phyloP scores from a whole-genome alignment of 2,797 vertebrate species.

The Dendrocincla tyrannina region DNA sequence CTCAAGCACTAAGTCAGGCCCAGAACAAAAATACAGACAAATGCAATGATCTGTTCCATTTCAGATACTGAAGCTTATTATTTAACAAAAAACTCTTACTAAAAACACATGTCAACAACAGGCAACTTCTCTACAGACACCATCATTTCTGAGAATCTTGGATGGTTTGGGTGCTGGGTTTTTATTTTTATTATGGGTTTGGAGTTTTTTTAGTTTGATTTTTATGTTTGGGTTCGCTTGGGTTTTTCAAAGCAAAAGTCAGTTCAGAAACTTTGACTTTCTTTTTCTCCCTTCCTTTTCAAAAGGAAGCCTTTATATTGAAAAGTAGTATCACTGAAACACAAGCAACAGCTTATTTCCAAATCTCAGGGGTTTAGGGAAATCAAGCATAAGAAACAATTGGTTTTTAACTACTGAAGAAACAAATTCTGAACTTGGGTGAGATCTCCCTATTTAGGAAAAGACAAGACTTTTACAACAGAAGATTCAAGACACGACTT shows the following conservation, averaged over 20 bases:
- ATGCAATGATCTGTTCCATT: neutral
- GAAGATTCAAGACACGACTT: neutral
- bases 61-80: neutral
- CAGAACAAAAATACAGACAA: neutral
- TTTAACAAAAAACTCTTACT: neutral
- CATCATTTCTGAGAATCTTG: neutral
- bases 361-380: neutral
- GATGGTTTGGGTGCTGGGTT: neutral
- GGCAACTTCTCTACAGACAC: neutral
- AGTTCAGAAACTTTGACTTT: neutral
- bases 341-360: neutral
- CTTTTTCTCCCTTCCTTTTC: fast-evolving
- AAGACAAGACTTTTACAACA: neutral
- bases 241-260: neutral
- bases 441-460: neutral
- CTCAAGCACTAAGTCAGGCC: neutral
- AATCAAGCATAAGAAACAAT: neutral
- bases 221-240: neutral
- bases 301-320: neutral
- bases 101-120: neutral
- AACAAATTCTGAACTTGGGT: neutral
- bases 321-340: neutral
- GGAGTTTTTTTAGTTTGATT: neutral
- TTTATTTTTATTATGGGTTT: neutral
- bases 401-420: neutral